phyloP scores from a whole-genome alignment of 2,797 vertebrate genomes.

The Pangasius sanitwongsei region DNA sequence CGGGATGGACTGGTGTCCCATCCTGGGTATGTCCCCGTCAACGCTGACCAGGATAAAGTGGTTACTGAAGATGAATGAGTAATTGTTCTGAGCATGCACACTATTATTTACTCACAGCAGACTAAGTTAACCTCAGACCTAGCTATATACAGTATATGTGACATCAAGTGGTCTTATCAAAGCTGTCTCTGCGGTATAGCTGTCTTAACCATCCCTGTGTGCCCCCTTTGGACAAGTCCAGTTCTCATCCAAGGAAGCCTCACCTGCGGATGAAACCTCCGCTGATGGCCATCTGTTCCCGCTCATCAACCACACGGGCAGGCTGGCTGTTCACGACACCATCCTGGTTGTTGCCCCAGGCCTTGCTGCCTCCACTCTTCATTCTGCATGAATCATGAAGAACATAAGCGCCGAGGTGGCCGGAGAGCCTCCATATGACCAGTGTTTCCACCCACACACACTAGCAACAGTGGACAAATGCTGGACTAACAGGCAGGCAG shows the following conservation, averaged over 20 bases:
- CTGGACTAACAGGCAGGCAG: slow-evolving; percentile 74
- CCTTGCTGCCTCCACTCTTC: slow-evolving; percentile 94
- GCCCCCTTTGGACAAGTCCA: slow-evolving; percentile 9
- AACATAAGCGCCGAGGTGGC: slow-evolving; percentile 42
- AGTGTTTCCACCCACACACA: slow-evolving; percentile 48
- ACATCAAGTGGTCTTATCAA: background rate
- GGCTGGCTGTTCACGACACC: slow-evolving; percentile 92
- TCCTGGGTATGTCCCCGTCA: background rate
- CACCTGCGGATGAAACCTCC: slow-evolving; percentile 91
- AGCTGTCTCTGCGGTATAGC: background rate
- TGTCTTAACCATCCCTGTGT: background rate
- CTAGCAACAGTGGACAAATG: slow-evolving; percentile 38
- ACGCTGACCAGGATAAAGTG: background rate
- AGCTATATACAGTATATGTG: background rate
- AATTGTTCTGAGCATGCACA: background rate
- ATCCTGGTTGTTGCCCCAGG: slow-evolving; percentile 97
- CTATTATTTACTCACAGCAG: background rate
- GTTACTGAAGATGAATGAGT: background rate
- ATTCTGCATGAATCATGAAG: slow-evolving; percentile 77
- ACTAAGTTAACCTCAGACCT: background rate
- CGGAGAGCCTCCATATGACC: slow-evolving; percentile 40
- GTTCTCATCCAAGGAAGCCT: slow-evolving; percentile 52
- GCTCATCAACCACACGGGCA: slow-evolving; percentile 88
- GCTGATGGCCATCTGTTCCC: slow-evolving; percentile 94
- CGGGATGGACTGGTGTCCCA: background rate